Conservation (phyloP, 2,113 vertebrate species). For the Urocynchramus pylzowi region DNA sequence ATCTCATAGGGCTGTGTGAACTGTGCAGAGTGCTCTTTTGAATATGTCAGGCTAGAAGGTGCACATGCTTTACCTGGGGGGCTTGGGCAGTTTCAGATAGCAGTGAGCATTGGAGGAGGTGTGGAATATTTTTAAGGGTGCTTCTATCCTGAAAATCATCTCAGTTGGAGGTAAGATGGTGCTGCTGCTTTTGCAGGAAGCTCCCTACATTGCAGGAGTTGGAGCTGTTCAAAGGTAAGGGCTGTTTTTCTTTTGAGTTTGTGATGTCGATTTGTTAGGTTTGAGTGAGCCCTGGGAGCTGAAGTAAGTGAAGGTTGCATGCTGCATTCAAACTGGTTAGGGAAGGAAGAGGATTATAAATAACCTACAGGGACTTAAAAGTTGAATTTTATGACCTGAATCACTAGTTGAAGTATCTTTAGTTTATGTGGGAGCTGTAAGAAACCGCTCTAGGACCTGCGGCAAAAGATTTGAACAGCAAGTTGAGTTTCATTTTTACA, state of each 20-base stretch:
- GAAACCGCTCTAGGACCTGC: not conserved
- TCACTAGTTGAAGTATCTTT: not conserved
- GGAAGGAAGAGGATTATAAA: not conserved
- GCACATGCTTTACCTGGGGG: accelerated
- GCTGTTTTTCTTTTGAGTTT: not conserved
- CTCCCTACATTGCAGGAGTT: not conserved
- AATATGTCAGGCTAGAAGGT: not conserved
- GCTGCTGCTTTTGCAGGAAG: not conserved
- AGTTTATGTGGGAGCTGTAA: not conserved
- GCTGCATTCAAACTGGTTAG: not conserved
- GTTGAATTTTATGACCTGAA: not conserved
- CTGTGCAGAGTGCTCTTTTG: not conserved
- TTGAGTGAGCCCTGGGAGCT: not conserved
- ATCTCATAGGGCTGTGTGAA: not conserved
- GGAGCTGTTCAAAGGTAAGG: not conserved
- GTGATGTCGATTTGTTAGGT: not conserved
- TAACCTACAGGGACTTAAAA: not conserved
- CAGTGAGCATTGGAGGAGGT: not conserved
- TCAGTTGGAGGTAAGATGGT: not conserved
- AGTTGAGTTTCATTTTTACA: not conserved
- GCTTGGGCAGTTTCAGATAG: not conserved
- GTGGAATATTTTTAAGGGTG: not conserved
- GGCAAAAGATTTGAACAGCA: not conserved
- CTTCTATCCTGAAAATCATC: not conserved
- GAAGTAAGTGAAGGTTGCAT: not conserved